Base-by-base conservation (phyloP, 2,888 invertebrate genomes). In the Cacoxenus indagator region DNA sequence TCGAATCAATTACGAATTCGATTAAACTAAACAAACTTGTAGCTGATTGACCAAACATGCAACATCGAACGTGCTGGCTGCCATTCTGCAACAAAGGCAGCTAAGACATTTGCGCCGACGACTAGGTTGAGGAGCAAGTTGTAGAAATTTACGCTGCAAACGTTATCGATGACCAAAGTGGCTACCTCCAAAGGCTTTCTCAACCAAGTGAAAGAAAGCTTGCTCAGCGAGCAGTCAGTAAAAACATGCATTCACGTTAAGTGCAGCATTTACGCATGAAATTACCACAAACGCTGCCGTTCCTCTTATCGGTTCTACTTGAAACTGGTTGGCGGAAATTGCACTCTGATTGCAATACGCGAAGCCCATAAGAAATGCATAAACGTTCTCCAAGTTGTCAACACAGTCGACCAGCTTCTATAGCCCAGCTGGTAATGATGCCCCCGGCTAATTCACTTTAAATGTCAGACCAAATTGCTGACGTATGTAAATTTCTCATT, bases 21-120 rank as follows among this genome's bases (percentile, higher is more conserved):
- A 82, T 80, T 80, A 78, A 83, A 82, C 78, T 82, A 82, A 83
- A 80, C 82, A 78, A 80, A 80, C 83, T 83, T 75, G 75, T 82
- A 79, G 80, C 80, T 81, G 83, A 80, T 80, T 81, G 83, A 67
- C 80, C 72, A 76, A 73, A 83, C 70, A 77, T 81, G 82, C 76
- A 75, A 71, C 67, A 27, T 11, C 11, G 9, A 19, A 55, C 55
- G 9, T 64, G 71, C 57, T n/a, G n/a, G n/a, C n/a, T n/a, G n/a
- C n/a, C n/a, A n/a, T n/a, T n/a, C n/a, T n/a, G n/a, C n/a, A n/a
- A n/a, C n/a, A n/a, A n/a, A n/a, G 55, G 37, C 27, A 65, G 24
- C 62, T 65, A 51, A 70, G 67, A 29, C 37, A 2, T 26, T 48
- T 61, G 61, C 65, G 45, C 61, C 19, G 26, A 64, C 65, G n/a